A percentile compares a stretch with the other conserved stretches of the same genome.
Evolutionary conservation across 2,888 invertebrate genomes (phyloP).

Genomic region (Eustalomyia histrio): DNA sequence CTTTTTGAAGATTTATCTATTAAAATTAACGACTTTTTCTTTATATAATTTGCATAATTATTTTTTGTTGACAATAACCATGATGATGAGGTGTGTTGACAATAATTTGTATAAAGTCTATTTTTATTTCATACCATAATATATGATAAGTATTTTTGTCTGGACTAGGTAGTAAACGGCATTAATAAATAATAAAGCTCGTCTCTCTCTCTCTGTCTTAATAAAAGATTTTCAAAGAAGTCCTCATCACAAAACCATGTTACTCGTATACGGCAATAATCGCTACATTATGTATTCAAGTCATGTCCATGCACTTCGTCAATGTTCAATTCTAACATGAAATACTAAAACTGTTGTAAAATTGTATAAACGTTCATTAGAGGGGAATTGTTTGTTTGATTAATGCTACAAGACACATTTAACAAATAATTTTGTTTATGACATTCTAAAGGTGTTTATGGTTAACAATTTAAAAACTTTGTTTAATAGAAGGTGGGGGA

Average conservation of each 20-base stretch:
- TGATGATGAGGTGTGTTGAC: not conserved
- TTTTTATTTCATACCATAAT: not conserved
- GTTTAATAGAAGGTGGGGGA: not conserved
- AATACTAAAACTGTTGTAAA: slow-evolving; percentile 40
- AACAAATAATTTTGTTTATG: slow-evolving; percentile 18
- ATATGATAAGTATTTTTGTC: not conserved
- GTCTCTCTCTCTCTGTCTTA: not conserved
- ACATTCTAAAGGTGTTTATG: slow-evolving; percentile 38
- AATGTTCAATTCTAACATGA: slow-evolving; percentile 49
- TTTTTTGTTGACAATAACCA: not conserved
- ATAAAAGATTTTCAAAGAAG: not conserved
- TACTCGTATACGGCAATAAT: not conserved
- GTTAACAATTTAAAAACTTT: slow-evolving; percentile 7
- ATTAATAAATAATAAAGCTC: slow-evolving; percentile 5
- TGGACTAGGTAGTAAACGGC: not conserved
- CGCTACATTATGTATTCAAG: slow-evolving; percentile 36
- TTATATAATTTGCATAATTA: not conserved
- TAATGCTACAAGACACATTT: not conserved
- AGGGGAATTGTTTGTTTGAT: not conserved
- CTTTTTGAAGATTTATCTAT: not conserved
- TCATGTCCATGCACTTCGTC: slow-evolving; percentile 26
- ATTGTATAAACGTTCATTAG: slow-evolving; percentile 34
- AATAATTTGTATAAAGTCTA: not conserved
- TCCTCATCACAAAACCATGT: no score
- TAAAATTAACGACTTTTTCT: not conserved